Evolutionary conservation across 2,888 invertebrate genomes (phyloP).

Genomic region (Homarus gammarus): DNA sequence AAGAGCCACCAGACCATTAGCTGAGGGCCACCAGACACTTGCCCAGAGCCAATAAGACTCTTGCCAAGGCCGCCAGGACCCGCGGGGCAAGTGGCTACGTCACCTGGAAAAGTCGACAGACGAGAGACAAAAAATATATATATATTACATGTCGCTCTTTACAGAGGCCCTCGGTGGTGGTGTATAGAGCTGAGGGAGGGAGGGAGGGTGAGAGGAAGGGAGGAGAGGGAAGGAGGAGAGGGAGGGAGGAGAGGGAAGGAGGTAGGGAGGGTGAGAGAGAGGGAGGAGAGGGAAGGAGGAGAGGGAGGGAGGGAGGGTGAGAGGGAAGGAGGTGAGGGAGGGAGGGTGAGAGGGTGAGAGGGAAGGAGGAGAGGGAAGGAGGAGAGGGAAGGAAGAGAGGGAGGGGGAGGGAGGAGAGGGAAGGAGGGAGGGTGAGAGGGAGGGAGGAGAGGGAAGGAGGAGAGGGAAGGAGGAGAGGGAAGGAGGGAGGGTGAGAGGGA

Average conservation of each 20-base stretch:
- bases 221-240: neutral
- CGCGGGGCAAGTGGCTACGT: no score
- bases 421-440: neutral
- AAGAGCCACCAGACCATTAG: no score
- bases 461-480: neutral
- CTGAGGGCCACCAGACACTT: no score
- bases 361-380: neutral
- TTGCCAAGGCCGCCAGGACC: no score
- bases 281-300: no score
- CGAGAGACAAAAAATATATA: no score
- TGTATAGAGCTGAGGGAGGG: neutral
- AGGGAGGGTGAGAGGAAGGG: neutral
- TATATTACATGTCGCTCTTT: no score
- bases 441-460: neutral
- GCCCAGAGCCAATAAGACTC: no score
- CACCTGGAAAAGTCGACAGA: no score
- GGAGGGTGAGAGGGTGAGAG: neutral
- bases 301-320: neutral
- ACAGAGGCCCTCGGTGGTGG: neutral
- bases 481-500: neutral
- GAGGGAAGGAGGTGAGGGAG: no score
- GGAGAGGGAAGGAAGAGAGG: neutral
- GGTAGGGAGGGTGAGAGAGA: neutral
- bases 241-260: neutral
- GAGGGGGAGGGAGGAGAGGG: neutral